Evolutionary conservation across 2,888 invertebrate genomes (phyloP), one percentile per base, ranked within the genome.

Genomic region (Ochropacha duplaris): DNA sequence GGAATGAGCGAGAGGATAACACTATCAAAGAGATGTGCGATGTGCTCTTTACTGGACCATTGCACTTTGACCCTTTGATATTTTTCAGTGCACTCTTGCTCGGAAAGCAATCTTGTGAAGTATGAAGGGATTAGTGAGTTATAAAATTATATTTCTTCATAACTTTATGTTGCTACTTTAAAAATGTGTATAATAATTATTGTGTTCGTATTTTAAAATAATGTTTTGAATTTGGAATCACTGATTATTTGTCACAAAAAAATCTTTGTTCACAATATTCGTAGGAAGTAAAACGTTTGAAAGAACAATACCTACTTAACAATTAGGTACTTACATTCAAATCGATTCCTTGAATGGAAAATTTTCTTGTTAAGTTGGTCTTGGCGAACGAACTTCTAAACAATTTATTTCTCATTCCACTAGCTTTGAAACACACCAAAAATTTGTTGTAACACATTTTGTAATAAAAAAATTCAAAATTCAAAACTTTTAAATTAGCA

Each of bases 381-480:
- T 59, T 73, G 3, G 58, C 69, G 2, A 71, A 51, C 22, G 66
- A 39, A 56, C 55, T 59, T 4, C 64, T 63, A 39, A 76, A 66
- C 52, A 77, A 50, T 50, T 64, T 69, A 54, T 69, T 71, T 31
- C 58, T 76, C 44, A 75, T 63, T 44, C 74, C 78, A 68, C 73
- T 72, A 34, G 72, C 64, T 60, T 73, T 78, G 24, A 83, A 65
- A 24, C 78, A 73, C 31, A 76, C 59, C 9, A 82, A 56, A 16
- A 87, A 69, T 51, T 78, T 79, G 58, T 83, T 85, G 57, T 86
- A 86, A 67, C 81, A 83, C 87, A 87, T 87, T 69, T 31, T 68
- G n/a, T 76, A 70, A 61, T 55, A 60, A 67, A 60, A 62, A 50
- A 57, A 55, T 58, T 31, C 54, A 61, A 54, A 34, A 28, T 36